Base-by-base conservation (phyloP, 2,113 vertebrate genomes). In the Calyptomena viridis region DNA sequence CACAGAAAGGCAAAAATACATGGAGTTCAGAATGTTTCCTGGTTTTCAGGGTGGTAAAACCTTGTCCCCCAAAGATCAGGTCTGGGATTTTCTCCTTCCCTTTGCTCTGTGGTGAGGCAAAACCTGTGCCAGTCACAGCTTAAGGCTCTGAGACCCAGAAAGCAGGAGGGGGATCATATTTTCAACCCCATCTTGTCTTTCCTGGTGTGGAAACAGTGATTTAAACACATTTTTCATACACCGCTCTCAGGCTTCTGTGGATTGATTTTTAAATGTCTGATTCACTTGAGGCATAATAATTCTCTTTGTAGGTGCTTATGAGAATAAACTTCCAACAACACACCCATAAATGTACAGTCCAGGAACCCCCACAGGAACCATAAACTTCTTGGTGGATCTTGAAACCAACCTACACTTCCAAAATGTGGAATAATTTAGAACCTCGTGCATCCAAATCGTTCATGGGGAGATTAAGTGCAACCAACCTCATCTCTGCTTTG, bases 311-410 rank as follows among this genome's bases (percentile, higher is more conserved):
- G 73, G 31, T 28, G 30, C 46, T 58, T 30, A 3, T 55, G 24
- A 31, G 5, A 30, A 52, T 40, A 23, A 77, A 37, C 7, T n/a
- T 37, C 37, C 33, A 86, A 27, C 30, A 4, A 3, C n/a, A 39
- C 47, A 39, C 7, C 27, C 39, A 49, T 30, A 23, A 0, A 0
- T 30, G 22, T 2, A 39, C n/a, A 31, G 8, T 15, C 50, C 55
- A 59, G 30, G 49, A 56, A 22, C 40, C 37, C 59, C 37, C 62
- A 7, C 44, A 28, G 68, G 50, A 78, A 31, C 28, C 21, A 6
- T 16, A 44, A 86, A 42, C 35, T 44, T 14, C 31, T 44, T 28
- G 40, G 33, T 19, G 47, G 27, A 22, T 19, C 28, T 77, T 42
- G 58, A 35, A 83, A 33, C 35, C n/a, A 59, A 33, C 13, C 28